Evolutionary conservation across 2,888 invertebrate species (phyloP), one percentile per base, ranked within the genome.

Genomic region (Cinara cedri): DNA sequence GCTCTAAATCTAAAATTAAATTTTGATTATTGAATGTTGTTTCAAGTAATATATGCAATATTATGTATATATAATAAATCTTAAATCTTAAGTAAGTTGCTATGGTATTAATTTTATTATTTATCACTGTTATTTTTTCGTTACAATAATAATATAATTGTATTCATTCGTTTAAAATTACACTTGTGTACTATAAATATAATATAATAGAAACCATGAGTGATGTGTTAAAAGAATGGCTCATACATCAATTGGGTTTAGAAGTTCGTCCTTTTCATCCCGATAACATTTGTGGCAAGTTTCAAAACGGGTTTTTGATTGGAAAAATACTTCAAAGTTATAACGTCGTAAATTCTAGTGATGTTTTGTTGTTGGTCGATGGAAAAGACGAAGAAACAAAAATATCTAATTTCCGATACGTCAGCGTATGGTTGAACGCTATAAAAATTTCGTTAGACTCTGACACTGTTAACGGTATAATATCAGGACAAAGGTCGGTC

Each of bases 271-370:
- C 49, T 13, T 1, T 78, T 9, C 54, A 34, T 3, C 60, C 57
- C 9, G 13, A 70, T 16, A 24, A 42, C n/a, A 9, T 78, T 10
- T 70, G 68, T 42, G 51, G 60, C 1, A 70, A 21, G 19, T 78
- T 78, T 51, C 68, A 51, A 34, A 78, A 78, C 62, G 78, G 78
- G n/a, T 60, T 78, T 16, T 21, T 68, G 1, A 70, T 78, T 21
- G 78, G 68, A 13, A 57, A 78, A 68, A 16, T 78, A 42, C 60
- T 78, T 16, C 60, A 16, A 3, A 78, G 70, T 34, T 70, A 70
- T 62, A n/a, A 62, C n/a, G 6, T 78, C 8, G 49, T 78, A 13
- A 42, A 16, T 26, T 49, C 51, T 21, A 16, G 60, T 0, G 68
- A 78, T 11, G 19, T 60, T 34, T 68, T 70, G 16, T 1, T 51